Evolutionary conservation across 2,797 vertebrate genomes (phyloP).

Genomic region (Gallinago solitaria): DNA sequence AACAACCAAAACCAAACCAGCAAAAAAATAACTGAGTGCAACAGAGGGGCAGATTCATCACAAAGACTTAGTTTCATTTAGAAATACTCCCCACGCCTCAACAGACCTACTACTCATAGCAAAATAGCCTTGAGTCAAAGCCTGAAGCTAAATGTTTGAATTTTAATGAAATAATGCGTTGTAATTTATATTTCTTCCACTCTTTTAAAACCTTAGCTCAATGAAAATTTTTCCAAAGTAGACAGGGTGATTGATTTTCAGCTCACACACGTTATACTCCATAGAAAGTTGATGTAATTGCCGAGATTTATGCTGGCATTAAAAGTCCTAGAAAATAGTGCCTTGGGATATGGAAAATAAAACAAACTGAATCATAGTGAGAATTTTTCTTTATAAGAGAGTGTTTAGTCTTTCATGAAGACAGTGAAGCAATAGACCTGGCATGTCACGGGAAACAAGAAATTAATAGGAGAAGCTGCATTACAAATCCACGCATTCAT

Average conservation of each 20-base stretch:
- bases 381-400: slow-evolving; percentile 37
- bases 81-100: background rate
- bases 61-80: background rate
- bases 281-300: slow-evolving; percentile 44
- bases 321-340: slow-evolving; percentile 27
- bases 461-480: background rate
- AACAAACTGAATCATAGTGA: slow-evolving; percentile 13
- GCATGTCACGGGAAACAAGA: background rate
- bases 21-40: background rate
- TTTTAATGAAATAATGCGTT: background rate
- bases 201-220: slow-evolving; percentile 9
- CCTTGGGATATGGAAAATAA: slow-evolving; percentile 50
- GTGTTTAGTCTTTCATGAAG: slow-evolving; percentile 21
- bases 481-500: background rate
- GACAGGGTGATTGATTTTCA: slow-evolving; percentile 16
- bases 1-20: background rate
- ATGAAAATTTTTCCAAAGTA: slow-evolving; percentile 8
- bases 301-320: slow-evolving; percentile 47
- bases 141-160: background rate
- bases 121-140: background rate
- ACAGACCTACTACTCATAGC: background rate
- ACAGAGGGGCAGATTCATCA: background rate
- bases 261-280: slow-evolving; percentile 33
- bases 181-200: slow-evolving; percentile 1
- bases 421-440: background rate